Evolutionary conservation across 2,888 invertebrate genomes (phyloP).

Genomic region (Drosophila paramelanica): DNA sequence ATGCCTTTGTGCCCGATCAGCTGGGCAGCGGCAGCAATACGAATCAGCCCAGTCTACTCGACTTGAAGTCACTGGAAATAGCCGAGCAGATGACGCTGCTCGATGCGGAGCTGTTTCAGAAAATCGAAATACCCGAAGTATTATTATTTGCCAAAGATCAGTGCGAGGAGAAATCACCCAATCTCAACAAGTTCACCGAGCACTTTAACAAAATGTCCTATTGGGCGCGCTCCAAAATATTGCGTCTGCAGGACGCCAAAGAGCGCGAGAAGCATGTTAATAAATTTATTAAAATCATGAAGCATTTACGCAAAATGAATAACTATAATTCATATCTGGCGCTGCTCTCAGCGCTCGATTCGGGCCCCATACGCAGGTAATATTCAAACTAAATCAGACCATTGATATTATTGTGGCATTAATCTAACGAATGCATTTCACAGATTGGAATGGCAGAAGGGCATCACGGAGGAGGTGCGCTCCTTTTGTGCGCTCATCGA

Average conservation of each 20-base stretch:
- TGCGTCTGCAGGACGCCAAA: conserved; percentile 96
- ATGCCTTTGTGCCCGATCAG: conserved; percentile 78
- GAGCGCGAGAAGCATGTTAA: conserved; percentile 97
- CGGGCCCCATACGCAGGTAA: conserved; percentile 91
- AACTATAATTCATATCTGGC: conserved; percentile 99
- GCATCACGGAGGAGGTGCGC: conserved; percentile 95
- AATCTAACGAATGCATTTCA: conserved; percentile 75
- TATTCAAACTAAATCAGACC: not conserved
- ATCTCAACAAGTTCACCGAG: conserved; percentile 98
- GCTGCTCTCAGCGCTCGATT: conserved; percentile 97
- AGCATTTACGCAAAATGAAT: conserved; percentile 97
- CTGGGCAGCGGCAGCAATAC: conserved; percentile 82
- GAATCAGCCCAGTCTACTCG: conserved; percentile 89
- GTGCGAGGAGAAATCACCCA: conserved; percentile 98
- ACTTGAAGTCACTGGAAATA: conserved; percentile 97
- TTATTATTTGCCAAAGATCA: conserved; percentile 99
- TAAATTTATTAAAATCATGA: conserved; percentile 99
- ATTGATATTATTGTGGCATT: not conserved
- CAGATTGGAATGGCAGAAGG: conserved; percentile 96
- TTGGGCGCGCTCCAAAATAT: conserved; percentile 97
- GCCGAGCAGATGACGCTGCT: conserved; percentile 99
- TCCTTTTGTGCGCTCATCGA: conserved; percentile 98
- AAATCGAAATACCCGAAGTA: conserved; percentile 98
- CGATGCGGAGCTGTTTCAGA: conserved; percentile 97
- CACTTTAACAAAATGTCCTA: conserved; percentile 99